Base-by-base conservation (phyloP, 2,797 vertebrate species). In the Oceanodroma leucorhoa region DNA sequence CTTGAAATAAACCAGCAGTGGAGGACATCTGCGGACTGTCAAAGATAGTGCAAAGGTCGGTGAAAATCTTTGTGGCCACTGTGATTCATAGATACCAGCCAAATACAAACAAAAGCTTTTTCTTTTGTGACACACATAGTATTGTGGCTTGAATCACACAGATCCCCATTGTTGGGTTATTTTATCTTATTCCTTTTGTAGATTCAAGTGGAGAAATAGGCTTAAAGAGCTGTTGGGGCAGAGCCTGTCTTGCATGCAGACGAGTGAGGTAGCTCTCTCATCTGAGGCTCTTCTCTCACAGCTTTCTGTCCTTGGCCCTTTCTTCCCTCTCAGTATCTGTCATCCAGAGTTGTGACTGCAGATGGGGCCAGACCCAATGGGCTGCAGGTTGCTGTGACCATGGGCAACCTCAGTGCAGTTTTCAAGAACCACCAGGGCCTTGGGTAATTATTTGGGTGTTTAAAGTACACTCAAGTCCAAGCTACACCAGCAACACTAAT, bases 61-160 rank as follows among this genome's bases (percentile, higher is more conserved):
- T 82, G 58, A 92, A 95, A 93, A 89, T 78, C 81, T 58, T 89
- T 80, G 82, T 80, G 89, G 55, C 43, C 48, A 36, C 60, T 91
- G 45, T 80, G 84, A 86, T 67, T 91, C 82, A 54, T 48, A 80
- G 67, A 82, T 78, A 85, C 41, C 65, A 81, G 83, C 58, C 79
- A 95, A 95, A 89, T 36, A 77, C 19, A 94, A 95, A 92, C 84
- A 91, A 93, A 78, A 80, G 65, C 50, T 83, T 90, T 91, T 76
- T 89, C 58, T 93, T 94, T 93, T 78, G 57, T 94, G 80, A 93
- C 75, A 91, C 45, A 71, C 41, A 55, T 51, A 51, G 55, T 69
- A 77, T 64, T 94, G 89, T 89, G 78, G 40, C 45, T 91, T 89
- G 84, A 93, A 75, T 89, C 45, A 83, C 81, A 85, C 53, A 87